Percentiles rank a stretch among this genome's conserved stretches.
These are phyloP conservation scores for Pyxicephalus adspersus DNA, from an alignment of 2,113 vertebrate genomes.

Conservation along the genomic window DNA sequence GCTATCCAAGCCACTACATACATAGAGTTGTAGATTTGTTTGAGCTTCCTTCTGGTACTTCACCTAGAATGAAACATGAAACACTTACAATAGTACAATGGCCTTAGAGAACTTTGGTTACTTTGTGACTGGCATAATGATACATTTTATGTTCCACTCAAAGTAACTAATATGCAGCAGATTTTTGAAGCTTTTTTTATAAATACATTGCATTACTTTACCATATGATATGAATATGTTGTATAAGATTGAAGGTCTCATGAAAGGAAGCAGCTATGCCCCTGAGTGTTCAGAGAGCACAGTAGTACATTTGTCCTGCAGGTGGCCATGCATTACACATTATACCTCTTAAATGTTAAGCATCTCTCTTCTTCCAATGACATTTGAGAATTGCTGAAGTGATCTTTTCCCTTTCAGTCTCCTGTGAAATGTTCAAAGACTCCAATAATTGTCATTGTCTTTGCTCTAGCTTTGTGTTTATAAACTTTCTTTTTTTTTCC, in stretches of 20 bases:
- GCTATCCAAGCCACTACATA: too few relatives aligned
- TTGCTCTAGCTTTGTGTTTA: not conserved
- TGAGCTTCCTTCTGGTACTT: too few relatives aligned
- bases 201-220: not conserved
- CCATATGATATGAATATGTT: not conserved
- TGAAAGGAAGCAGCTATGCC: too few relatives aligned
- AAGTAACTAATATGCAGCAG: too few relatives aligned
- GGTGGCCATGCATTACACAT: constrained; percentile 15
- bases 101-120: too few relatives aligned
- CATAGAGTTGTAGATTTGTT: too few relatives aligned
- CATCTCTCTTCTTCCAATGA: constrained; percentile 17
- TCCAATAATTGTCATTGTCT: constrained; percentile 19
- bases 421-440: constrained; percentile 38
- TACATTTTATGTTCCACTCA: too few relatives aligned
- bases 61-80: too few relatives aligned
- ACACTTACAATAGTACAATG: too few relatives aligned
- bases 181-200: not conserved
- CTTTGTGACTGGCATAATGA: too few relatives aligned
- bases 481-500: constrained; percentile 14
- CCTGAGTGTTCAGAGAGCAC: too few relatives aligned
- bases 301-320: constrained; percentile 5
- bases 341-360: not conserved
- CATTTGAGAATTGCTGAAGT: constrained; percentile 37
- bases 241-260: too few relatives aligned
- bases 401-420: constrained; percentile 37